Evolutionary conservation across 2,888 invertebrate species (phyloP), one percentile per base, ranked within the genome.

Genomic region (Pasiphila rectangulata): DNA sequence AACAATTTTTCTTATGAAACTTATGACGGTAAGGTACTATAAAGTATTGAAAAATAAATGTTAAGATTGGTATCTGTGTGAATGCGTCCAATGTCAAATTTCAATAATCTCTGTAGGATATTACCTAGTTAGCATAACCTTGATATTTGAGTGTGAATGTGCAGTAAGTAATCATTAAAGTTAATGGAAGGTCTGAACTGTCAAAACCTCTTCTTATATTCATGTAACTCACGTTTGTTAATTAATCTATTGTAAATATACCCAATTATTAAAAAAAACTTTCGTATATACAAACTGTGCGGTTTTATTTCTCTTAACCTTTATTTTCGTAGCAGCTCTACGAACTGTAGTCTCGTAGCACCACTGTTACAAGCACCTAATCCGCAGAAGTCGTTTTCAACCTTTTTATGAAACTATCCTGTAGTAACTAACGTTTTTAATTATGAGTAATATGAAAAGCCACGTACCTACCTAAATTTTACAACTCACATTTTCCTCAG

Each of bases 181-280:
- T n/a, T n/a, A n/a, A 58, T 52, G 43, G 54, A 72, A 61, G 70
- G 69, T 73, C 68, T 59, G 35, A 32, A 40, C 7, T 13, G 40
- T 45, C 44, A 41, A 38, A 45, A 79, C 69, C 75, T 75, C 63
- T 75, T 80, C 72, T 79, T 74, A 75, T 75, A 83, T 71, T 78
- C 80, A 86, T 83, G 73, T 85, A 85, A 83, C 79, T 85, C 85
- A 86, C 81, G 79, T 85, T 86, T 87, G 85, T 85, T 87, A 83
- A 81, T 82, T 83, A 83, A 78, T 78, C 80, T 84, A 84, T 71
- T 88, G 87, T 88, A 88, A 86, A 88, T 88, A 88, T 83, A 86
- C 80, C 85, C 84, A 79, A 86, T 84, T 86, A 87, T 84, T 84
- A 79, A 85, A 79, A 75, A 84, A 85, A 85, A 80, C 75, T 83